Percentiles rank a stretch among this genome's conserved stretches.
These are phyloP conservation scores for Octonoba sinensis DNA, from an alignment of 2,888 invertebrate species.

Conservation along the genomic window DNA sequence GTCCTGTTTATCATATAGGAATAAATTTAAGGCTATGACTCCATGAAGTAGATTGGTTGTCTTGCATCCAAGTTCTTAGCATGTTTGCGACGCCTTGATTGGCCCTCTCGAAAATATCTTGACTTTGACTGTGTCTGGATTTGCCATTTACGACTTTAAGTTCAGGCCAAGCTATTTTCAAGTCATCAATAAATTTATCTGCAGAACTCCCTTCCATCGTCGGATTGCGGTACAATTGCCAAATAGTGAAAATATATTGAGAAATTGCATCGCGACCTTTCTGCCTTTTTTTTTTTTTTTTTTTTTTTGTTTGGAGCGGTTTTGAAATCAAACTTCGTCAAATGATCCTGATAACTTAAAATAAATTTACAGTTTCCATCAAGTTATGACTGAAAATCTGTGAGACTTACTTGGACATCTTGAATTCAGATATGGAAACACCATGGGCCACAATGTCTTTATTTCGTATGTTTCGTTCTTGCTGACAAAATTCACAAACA, in stretches of 20 bases:
- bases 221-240: background rate
- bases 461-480: background rate
- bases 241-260: background rate
- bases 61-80: too few species aligned
- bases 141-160: too few species aligned
- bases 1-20: constrained; percentile 6
- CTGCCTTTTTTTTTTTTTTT: too few species aligned
- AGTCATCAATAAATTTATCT: background rate
- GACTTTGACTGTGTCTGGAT: too few species aligned
- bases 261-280: background rate
- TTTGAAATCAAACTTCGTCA: too few species aligned
- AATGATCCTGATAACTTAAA: too few species aligned
- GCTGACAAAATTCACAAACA: constrained; percentile 15
- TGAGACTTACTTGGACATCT: constrained; percentile 4
- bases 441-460: constrained; percentile 10
- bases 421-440: constrained; percentile 11
- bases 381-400: too few species aligned
- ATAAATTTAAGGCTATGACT: constrained; percentile 15
- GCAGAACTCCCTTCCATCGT: background rate
- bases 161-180: background rate
- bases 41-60: too few species aligned
- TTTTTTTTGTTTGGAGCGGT: too few species aligned
- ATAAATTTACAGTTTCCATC: too few species aligned
- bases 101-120: too few species aligned
- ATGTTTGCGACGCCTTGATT: too few species aligned